Evolutionary conservation across 35 echinoderm and acorn worm species (phyloP), one percentile per base, ranked within the genome.

Genomic region (Holothuria glaberrima): DNA sequence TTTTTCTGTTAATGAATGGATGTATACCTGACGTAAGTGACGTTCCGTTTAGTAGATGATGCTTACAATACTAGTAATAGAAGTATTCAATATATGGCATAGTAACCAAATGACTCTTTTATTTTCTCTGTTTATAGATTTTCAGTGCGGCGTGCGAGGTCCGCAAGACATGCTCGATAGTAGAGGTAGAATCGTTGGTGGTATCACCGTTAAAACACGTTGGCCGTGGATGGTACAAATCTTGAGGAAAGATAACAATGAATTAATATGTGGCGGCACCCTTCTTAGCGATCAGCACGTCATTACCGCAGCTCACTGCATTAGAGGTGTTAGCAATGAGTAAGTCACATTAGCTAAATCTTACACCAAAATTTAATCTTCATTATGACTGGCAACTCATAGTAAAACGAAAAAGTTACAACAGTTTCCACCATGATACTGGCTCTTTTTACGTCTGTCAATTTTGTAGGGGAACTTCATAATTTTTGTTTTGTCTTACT

Each of bases 201-300:
- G 79, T 82, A 50, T 82, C 79, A 82, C 18, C 16, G 48, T 3
- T 32, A 60, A 60, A 25, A 60, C 79, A 82, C 57, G 62, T 36
- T 86, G 83, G 83, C 83, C 83, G 27, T 86, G 83, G 83, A 86
- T 86, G 83, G 83, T 66, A 20, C 59, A 63, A 45, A 35, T 86
- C 19, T 13, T 86, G 33, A 21, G 36, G 20, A 67, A 36, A 50
- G 65, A 87, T 22, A 20, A 67, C n/a, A 70, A 35, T 45, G 62
- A 87, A 35, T 52, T 87, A 21, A 71, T 87, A 17, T 87, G 85
- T 16, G 85, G 85, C 18, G 85, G 59, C 18, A 87, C 62, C 12
- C 38, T 87, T 35, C 60, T 87, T 28, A 69, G 61, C 30, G 60
- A 44, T 0, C 61, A 31, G 9, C 85, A 87, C 63, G 85, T 87